Conservation (phyloP, 1,140 invertebrate species). For the Pseudomyrmex gracilis region DNA sequence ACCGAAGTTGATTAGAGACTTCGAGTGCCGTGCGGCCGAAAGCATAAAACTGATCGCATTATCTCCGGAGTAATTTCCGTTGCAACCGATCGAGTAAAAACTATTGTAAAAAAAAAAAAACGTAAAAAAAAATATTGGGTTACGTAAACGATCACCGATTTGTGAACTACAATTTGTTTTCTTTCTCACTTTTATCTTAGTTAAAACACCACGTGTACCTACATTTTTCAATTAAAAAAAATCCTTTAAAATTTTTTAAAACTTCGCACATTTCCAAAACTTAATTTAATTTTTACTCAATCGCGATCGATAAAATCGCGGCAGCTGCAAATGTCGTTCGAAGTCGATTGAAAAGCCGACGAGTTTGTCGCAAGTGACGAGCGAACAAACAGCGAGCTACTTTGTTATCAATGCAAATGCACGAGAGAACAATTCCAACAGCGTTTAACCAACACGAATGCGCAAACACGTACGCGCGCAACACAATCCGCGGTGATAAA, state of each 20-base stretch:
- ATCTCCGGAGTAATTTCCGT: background rate
- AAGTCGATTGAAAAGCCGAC: slow-evolving; percentile 31
- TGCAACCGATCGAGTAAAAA: background rate
- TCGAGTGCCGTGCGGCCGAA: background rate
- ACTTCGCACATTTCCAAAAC: background rate
- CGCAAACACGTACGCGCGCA: background rate
- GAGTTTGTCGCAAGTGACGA: slow-evolving; percentile 37
- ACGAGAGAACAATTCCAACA: slow-evolving; percentile 57
- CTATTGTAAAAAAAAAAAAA: background rate
- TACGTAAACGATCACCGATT: too few relatives aligned
- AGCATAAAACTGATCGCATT: background rate
- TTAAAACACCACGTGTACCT: too few relatives aligned
- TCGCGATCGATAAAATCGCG: slow-evolving; percentile 22
- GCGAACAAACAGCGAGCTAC: slow-evolving; percentile 37
- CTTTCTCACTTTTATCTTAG: too few relatives aligned
- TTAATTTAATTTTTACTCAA: background rate
- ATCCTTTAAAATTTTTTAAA: background rate
- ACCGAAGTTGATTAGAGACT: slow-evolving; percentile 19
- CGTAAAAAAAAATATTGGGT: too few relatives aligned
- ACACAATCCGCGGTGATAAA: slow-evolving; percentile 21
- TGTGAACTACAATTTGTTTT: too few relatives aligned
- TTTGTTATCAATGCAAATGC: slow-evolving; percentile 68
- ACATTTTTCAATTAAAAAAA: background rate
- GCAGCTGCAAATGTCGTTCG: slow-evolving; percentile 10
- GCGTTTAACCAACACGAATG: background rate